Percentiles rank a stretch among this genome's conserved stretches.
phyloP scores from a whole-genome alignment of 2,113 vertebrate species.

The Rattus norvegicus region GRCr8 NC_086032.1:15379001-15379500 shows the following conservation, averaged over 20 bases:
- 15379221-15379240: slow-evolving; percentile 39
- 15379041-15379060: slow-evolving; percentile 23
- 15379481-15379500: neutral
- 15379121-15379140: neutral
- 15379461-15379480: neutral
- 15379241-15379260: neutral
- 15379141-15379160: neutral
- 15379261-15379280: too few relatives aligned
- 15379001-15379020: neutral
- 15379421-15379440: neutral
- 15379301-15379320: too few relatives aligned
- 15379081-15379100: neutral
- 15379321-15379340: neutral
- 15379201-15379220: neutral
- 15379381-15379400: neutral
- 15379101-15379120: neutral
- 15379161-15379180: neutral
- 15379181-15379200: too few relatives aligned
- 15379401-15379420: neutral
- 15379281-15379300: neutral
- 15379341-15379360: neutral
- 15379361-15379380: neutral
- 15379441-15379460: neutral
- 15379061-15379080: neutral
- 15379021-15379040: neutral